These are phyloP conservation scores for Mimachlamys varia DNA, from an alignment of 2,888 invertebrate species.

Conservation along the genomic window DNA sequence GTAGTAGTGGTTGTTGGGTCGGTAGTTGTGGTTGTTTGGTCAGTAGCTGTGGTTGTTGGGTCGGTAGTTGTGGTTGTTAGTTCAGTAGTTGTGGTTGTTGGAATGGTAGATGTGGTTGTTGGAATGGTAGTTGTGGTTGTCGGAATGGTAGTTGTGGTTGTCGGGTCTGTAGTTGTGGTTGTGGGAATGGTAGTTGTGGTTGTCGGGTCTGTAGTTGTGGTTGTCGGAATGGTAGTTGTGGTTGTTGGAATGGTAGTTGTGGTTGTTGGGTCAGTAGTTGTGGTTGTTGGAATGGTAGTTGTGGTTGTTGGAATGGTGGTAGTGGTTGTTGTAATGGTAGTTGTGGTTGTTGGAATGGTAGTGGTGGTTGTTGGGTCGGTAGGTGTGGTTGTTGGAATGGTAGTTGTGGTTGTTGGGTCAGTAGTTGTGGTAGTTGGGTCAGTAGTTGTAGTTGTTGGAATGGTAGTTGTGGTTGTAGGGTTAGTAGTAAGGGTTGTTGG, in stretches of 20 bases:
- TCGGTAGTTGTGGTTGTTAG: background rate
- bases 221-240: background rate
- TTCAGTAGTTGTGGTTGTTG: background rate
- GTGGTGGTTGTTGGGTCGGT: background rate
- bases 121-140: slow-evolving; percentile 1
- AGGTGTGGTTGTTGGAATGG: slow-evolving; percentile 21
- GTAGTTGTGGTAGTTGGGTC: background rate
- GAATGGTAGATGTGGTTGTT: background rate
- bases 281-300: background rate
- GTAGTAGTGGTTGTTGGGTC: background rate
- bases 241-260: background rate
- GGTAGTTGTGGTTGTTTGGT: background rate
- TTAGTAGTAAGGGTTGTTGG: background rate
- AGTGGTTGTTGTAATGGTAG: background rate
- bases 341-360: background rate
- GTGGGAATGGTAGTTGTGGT: background rate
- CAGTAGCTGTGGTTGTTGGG: background rate
- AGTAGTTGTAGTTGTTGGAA: background rate
- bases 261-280: background rate
- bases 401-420: background rate
- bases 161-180: background rate
- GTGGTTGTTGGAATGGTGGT: slow-evolving; percentile 20
- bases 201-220: background rate
- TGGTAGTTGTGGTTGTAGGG: background rate
- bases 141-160: background rate